phyloP scores from a whole-genome alignment of 1,140 invertebrate genomes.

The Plectrocnemia conspersa region DNA sequence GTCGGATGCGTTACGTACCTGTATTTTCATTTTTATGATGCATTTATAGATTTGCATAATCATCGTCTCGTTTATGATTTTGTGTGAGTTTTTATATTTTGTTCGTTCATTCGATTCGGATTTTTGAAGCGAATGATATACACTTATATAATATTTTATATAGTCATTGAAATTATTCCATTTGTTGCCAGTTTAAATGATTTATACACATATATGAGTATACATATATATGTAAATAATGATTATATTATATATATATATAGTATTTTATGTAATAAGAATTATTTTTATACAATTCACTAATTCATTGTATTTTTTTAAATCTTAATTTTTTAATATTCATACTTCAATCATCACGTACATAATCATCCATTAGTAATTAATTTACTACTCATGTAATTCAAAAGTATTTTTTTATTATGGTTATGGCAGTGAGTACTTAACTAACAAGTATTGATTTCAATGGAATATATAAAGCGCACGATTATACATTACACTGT shows the following conservation, averaged over 20 bases:
- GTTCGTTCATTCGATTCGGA: neutral
- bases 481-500: no score
- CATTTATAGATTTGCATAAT: no score
- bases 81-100: neutral
- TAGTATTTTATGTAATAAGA: neutral
- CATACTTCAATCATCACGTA: neutral
- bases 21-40: no score
- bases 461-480: no score
- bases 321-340: neutral
- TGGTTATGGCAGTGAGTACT: no score
- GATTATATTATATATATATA: neutral
- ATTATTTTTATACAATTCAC: slow-evolving; percentile 6
- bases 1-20: no score
- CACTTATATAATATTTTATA: neutral
- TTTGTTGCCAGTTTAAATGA: neutral
- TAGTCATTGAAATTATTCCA: neutral
- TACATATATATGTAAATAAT: neutral
- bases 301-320: slow-evolving; percentile 7
- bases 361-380: no score
- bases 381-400: no score
- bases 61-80: no score
- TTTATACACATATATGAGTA: neutral
- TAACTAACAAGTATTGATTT: no score
- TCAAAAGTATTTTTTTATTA: no score
- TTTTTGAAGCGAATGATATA: neutral